Evolutionary conservation across 2,888 invertebrate genomes (phyloP).

Genomic region (Dermolepida albohirtum): DNA sequence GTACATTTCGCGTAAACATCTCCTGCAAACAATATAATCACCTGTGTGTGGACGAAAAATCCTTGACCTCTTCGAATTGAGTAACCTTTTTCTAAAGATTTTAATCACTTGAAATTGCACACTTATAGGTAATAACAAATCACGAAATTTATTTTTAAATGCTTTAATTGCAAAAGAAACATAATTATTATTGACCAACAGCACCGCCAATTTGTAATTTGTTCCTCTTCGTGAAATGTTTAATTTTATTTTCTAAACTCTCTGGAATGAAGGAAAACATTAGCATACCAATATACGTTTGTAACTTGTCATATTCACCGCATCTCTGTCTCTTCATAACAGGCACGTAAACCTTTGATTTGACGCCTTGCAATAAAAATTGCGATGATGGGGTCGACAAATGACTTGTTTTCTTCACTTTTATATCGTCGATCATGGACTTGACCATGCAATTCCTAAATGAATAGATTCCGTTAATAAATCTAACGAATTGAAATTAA

Average conservation of each 20-base stretch:
- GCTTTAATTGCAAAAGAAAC: too few relatives aligned
- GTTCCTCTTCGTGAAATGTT: constrained; percentile 79
- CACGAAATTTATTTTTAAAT: too few relatives aligned
- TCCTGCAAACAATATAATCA: too few relatives aligned
- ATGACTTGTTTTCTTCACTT: constrained; percentile 53
- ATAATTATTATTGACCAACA: too few relatives aligned
- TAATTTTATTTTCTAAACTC: constrained; percentile 83
- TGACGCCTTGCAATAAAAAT: constrained; percentile 75
- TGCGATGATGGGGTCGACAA: constrained; percentile 58
- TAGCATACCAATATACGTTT: constrained; percentile 6
- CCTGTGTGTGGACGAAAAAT: too few relatives aligned
- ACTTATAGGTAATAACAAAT: too few relatives aligned
- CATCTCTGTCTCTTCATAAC: constrained; percentile 81
- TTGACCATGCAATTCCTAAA: constrained; percentile 71
- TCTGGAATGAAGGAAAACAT: constrained; percentile 69
- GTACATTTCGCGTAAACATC: too few relatives aligned
- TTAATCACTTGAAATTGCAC: too few relatives aligned
- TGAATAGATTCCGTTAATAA: constrained; percentile 45
- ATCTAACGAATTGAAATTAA: constrained; percentile 5
- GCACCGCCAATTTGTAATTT: too few relatives aligned
- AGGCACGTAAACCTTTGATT: constrained; percentile 77
- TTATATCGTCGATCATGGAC: constrained; percentile 68
- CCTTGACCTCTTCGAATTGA: too few relatives aligned
- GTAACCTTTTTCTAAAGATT: too few relatives aligned
- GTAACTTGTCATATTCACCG: constrained; percentile 70